A percentile compares a stretch with the other conserved stretches of the same genome.
phyloP scores from a whole-genome alignment of 30 jellyfish, hydroid and myxozoan genomes.

The Pseudorhiza aurosa region DNA sequence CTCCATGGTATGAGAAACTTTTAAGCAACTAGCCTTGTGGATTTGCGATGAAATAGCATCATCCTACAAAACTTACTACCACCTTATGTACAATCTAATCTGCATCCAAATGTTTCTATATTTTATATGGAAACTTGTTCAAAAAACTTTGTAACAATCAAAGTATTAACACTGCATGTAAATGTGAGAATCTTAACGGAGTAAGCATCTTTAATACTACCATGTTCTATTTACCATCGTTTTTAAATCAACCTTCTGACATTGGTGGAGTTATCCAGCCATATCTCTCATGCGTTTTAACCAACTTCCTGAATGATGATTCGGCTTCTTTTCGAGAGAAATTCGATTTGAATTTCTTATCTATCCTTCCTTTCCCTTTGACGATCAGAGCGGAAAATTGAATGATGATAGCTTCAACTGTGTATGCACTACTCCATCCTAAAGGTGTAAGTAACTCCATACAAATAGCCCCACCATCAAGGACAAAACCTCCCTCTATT shows the following conservation, averaged over 20 bases:
- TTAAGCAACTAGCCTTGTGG: too few species aligned
- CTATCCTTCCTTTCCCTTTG: constrained; percentile 84
- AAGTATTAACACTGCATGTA: too few species aligned
- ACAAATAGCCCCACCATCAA: constrained; percentile 96
- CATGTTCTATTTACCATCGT: too few species aligned
- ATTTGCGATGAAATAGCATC: too few species aligned
- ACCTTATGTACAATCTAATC: too few species aligned
- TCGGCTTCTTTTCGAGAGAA: constrained; percentile 74
- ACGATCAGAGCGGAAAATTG: constrained; percentile 84
- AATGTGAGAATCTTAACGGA: too few species aligned
- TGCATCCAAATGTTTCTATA: too few species aligned
- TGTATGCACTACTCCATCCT: constrained; percentile 93
- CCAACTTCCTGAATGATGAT: constrained; percentile 74
- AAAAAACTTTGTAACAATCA: too few species aligned
- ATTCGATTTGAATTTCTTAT: constrained; percentile 29
- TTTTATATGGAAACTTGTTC: too few species aligned
- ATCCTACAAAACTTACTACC: too few species aligned
- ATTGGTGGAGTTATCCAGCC: constrained; percentile 92
- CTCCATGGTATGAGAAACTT: too few species aligned
- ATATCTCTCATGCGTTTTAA: constrained; percentile 70
- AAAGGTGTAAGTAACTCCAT: constrained; percentile 87
- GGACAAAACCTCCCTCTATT: constrained; percentile 78
- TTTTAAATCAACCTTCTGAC: constrained; percentile 68
- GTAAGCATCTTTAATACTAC: too few species aligned
- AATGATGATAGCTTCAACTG: constrained; percentile 84